phyloP scores from a whole-genome alignment of 2,113 vertebrate genomes.

The Lepisosteus osseus region DNA sequence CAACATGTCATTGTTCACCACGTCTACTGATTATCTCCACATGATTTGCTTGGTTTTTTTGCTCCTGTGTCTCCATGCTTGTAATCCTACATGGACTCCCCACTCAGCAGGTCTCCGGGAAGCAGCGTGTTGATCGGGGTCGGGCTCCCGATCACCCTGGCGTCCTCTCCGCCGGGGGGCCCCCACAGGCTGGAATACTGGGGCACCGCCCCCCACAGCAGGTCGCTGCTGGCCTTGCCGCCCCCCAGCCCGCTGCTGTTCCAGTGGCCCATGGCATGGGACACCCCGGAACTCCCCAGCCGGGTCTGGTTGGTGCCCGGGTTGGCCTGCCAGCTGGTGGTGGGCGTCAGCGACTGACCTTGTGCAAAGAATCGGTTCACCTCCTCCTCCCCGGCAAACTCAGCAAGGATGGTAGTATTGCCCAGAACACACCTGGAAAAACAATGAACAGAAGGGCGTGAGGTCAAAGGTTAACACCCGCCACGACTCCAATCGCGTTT shows the following conservation, averaged over 20 bases:
- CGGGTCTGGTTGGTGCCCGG: conserved; percentile 77
- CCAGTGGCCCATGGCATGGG: conserved; percentile 87
- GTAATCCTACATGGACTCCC: conserved; percentile 86
- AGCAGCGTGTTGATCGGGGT: conserved; percentile 90
- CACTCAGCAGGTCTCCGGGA: conserved; percentile 92
- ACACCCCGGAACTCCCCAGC: conserved; percentile 72
- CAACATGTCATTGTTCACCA: conserved; percentile 51
- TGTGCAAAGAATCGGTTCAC: conserved; percentile 96
- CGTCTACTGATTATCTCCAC: conserved; percentile 74
- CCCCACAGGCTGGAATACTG: conserved; percentile 98
- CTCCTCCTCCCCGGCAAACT: conserved; percentile 96
- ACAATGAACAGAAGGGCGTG: neutral
- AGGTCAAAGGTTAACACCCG: neutral
- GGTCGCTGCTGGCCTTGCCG: conserved; percentile 79
- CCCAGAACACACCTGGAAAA: conserved; percentile 89
- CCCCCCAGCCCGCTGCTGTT: conserved; percentile 72
- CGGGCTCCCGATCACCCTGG: conserved; percentile 87
- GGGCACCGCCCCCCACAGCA: conserved; percentile 90
- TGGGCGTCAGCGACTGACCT: conserved; percentile 89
- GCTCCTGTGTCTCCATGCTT: conserved; percentile 52
- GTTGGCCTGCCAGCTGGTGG: conserved; percentile 94
- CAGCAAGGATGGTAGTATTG: conserved; percentile 98
- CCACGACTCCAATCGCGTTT: too few species aligned
- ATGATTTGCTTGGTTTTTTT: conserved; percentile 71
- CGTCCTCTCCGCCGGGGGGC: conserved; percentile 81